Base-by-base conservation (phyloP, 2,888 invertebrate species). In the Dioctria linearis region DNA sequence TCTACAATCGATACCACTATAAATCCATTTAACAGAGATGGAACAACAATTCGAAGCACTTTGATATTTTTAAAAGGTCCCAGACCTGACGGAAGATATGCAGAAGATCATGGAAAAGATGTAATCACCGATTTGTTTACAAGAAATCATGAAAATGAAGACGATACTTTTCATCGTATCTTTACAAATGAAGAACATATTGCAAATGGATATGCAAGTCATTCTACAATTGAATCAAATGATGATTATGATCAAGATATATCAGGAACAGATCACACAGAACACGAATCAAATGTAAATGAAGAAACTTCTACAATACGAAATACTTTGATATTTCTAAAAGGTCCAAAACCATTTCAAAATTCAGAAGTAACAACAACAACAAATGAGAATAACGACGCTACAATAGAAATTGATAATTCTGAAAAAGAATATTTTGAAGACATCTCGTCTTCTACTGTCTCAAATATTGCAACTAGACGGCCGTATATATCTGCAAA, bases 311-410 rank as follows among this genome's bases (percentile, higher is more conserved):
- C 71, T 3, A 78, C 81, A 49, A 43, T 81, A 54, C n/a, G 81
- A 71, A 81, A 65, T 9, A 80, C 80, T 13, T 59, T 81, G 42
- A 80, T 81, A 51, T 81, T 81, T 57, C 63, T 81, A 11, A 81
- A 81, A 75, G 81, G 81, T 54, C 81, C 81, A 4, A 80, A 66
- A 25, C 81, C 81, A 8, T 78, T 54, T 57, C 4, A 66, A 13
- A 57, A 6, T 54, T 54, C 54, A n/a, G 54, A 6, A 4, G 54
- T 5, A 11, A 3, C 42, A 6, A 11, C 42, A 6, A 11, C 42
- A 11, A 61, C 40, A 11, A 9, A 40, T 39, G 66, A 40, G 5
- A 13, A 57, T 11, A 43, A 59, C 40, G 57, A 76, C 40, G 51
- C 5, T 42, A 25, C 49, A 4, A 49, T 39, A 46, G 40, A 59